Percentiles rank a stretch among this genome's conserved stretches.
These are phyloP conservation scores for Crossocerus cetratus DNA, from an alignment of 2,888 invertebrate genomes.

Conservation along the genomic window DNA sequence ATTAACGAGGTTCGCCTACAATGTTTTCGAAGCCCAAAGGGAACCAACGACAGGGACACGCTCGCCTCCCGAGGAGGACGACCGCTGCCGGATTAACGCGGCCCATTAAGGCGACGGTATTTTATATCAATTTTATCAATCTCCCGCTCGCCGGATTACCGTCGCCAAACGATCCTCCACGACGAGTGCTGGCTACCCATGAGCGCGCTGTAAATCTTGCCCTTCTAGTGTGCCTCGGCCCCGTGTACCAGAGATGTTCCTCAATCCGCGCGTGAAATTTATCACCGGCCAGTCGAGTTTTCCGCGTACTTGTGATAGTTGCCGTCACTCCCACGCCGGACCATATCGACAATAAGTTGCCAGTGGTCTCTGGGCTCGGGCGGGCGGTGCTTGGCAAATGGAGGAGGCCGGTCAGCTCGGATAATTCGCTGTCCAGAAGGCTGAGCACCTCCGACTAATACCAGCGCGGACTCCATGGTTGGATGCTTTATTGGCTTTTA, in stretches of 20 bases:
- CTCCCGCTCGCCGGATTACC: constrained; percentile 3
- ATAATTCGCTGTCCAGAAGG: constrained; percentile 5
- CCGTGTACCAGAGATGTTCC: neutral
- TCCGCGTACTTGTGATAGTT: too few relatives aligned
- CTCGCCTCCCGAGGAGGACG: neutral
- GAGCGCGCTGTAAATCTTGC: neutral
- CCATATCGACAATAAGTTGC: too few relatives aligned
- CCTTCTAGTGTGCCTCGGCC: neutral
- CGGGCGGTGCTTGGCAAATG: neutral
- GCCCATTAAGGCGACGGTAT: neutral
- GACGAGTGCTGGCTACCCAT: neutral
- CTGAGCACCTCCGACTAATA: constrained; percentile 59
- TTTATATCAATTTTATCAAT: constrained; percentile 31
- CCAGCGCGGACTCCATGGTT: constrained; percentile 58
- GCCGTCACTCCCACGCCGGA: too few relatives aligned
- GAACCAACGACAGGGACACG: too few relatives aligned
- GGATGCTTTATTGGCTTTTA: constrained; percentile 70
- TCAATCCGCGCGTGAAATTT: neutral
- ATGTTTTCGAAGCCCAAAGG: neutral
- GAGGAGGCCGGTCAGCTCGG: neutral
- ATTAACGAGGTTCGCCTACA: constrained; percentile 17
- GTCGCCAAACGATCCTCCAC: constrained; percentile 1
- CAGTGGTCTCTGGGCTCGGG: neutral
- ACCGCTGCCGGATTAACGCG: neutral
- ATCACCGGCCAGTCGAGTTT: neutral